These are phyloP conservation scores for Globia sparganii DNA, from an alignment of 2,888 invertebrate genomes.

Conservation along the genomic window DNA sequence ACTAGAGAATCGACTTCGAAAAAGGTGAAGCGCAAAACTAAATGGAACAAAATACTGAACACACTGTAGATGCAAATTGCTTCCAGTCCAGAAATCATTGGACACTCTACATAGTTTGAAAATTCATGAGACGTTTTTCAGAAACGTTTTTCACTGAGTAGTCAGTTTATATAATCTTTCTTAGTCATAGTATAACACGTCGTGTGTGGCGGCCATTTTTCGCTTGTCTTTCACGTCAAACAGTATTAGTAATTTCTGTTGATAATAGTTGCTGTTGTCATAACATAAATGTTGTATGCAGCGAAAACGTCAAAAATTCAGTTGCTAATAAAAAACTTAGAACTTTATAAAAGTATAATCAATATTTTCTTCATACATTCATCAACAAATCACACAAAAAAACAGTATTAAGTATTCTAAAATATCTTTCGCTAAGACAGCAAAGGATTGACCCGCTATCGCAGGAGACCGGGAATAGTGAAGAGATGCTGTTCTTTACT, in stretches of 20 bases:
- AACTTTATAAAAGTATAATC: not conserved
- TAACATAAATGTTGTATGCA: not conserved
- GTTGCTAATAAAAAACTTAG: not conserved
- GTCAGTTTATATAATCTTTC: too few relatives aligned
- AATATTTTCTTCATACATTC: not conserved
- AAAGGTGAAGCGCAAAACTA: conserved; percentile 19
- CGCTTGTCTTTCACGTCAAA: too few relatives aligned
- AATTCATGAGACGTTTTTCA: conserved; percentile 27
- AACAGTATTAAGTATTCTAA: too few relatives aligned
- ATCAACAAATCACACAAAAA: not conserved
- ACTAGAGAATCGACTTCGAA: not conserved
- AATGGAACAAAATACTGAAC: conserved; percentile 33
- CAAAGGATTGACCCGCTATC: too few relatives aligned
- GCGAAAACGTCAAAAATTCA: not conserved
- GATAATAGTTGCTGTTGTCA: too few relatives aligned
- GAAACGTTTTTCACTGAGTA: conserved; percentile 6
- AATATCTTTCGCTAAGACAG: too few relatives aligned
- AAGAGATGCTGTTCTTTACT: too few relatives aligned
- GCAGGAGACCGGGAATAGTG: too few relatives aligned
- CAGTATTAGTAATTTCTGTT: too few relatives aligned
- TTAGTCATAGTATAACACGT: not conserved
- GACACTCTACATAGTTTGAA: conserved; percentile 31
- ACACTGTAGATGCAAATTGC: conserved; percentile 23
- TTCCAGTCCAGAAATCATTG: conserved; percentile 32
- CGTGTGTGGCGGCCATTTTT: too few relatives aligned